A percentile compares a stretch with the other conserved stretches of the same genome.
phyloP scores from a whole-genome alignment of 2,888 invertebrate species.

The Aporophyla nigra region DNA sequence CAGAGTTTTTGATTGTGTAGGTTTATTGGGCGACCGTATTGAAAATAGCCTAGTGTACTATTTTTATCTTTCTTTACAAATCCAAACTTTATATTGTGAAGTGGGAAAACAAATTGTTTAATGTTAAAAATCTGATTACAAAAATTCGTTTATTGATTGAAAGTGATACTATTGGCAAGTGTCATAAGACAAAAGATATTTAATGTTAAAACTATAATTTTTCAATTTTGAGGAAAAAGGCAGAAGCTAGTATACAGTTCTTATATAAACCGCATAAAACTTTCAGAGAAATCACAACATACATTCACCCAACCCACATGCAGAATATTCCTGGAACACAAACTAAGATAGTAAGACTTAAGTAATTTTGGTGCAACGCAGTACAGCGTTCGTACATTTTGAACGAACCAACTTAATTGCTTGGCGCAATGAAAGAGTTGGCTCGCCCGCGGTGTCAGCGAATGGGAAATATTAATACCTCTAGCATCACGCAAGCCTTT shows the following conservation, averaged over 20 bases:
- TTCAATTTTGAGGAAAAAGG: no score
- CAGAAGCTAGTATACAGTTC: not conserved
- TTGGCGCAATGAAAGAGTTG: conserved; percentile 54
- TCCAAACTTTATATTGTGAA: not conserved
- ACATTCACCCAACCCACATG: conserved; percentile 8
- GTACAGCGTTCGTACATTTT: conserved; percentile 55
- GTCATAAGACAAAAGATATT: not conserved
- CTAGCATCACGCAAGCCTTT: conserved; percentile 58
- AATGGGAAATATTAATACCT: conserved; percentile 67
- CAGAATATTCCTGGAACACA: conserved; percentile 24
- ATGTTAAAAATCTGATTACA: not conserved
- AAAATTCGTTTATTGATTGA: not conserved
- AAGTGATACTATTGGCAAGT: not conserved
- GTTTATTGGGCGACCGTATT: no score
- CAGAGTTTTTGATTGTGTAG: not conserved
- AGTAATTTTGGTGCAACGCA: conserved; percentile 52
- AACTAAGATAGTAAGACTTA: conserved; percentile 31
- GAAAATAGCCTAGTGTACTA: not conserved
- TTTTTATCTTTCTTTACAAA: not conserved
- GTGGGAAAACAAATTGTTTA: not conserved
- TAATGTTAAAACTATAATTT: not conserved
- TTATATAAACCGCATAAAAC: not conserved
- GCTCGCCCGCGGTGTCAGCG: conserved; percentile 56
- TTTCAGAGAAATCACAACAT: not conserved
- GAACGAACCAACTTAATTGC: conserved; percentile 61